Evolutionary conservation across 2,797 vertebrate species (phyloP).

Genomic region (Acestrorhynchus altus): DNA sequence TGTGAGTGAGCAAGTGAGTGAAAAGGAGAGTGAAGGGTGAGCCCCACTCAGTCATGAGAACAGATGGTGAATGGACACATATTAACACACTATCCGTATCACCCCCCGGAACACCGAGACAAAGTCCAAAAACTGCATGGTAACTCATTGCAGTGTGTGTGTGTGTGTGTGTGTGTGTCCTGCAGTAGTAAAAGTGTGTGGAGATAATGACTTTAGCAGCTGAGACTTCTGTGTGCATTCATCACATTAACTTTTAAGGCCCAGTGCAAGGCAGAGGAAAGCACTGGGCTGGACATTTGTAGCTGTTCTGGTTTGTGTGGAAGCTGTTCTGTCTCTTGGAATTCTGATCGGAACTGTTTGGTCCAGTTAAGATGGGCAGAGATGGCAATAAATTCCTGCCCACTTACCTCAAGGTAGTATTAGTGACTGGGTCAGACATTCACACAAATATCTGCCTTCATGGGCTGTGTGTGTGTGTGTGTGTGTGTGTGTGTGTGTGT

Average conservation of each 20-base stretch:
- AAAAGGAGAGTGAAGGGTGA: too few species aligned
- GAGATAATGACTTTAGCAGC: conserved; percentile 52
- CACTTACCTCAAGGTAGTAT: neutral
- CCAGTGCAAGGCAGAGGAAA: neutral
- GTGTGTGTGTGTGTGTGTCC: conserved; percentile 15
- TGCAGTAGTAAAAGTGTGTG: conserved; percentile 14
- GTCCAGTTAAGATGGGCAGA: neutral
- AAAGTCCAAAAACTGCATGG: conserved; percentile 42
- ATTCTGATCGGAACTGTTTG: neutral
- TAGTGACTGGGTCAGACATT: neutral
- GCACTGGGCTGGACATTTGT: neutral
- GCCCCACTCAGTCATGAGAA: conserved; percentile 26
- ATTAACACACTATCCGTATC: conserved; percentile 21
- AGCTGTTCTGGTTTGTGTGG: neutral
- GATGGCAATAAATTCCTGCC: neutral
- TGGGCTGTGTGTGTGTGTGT: neutral
- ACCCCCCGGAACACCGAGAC: conserved; percentile 21
- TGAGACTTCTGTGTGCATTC: conserved; percentile 27
- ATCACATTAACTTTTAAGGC: conserved; percentile 11
- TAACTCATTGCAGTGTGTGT: conserved; percentile 26
- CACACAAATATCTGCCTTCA: neutral
- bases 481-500: too few species aligned
- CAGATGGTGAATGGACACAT: conserved; percentile 24
- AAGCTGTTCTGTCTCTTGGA: neutral
- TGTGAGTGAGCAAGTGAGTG: too few species aligned